Evolutionary conservation across 2,797 vertebrate species (phyloP).

Genomic region (Myotis findleyi): DNA sequence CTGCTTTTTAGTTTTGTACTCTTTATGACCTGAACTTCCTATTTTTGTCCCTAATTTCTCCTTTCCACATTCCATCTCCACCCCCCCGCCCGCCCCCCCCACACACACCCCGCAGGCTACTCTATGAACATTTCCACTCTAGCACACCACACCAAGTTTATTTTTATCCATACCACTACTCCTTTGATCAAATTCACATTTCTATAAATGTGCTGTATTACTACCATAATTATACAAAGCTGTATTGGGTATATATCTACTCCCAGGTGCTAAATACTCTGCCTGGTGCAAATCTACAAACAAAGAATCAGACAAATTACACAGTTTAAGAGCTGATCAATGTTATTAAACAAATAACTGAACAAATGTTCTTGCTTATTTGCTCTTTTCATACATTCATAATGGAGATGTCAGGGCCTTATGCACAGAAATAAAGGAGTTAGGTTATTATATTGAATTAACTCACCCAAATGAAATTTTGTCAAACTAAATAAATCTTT

Average conservation of each 20-base stretch:
- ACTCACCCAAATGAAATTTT: neutral
- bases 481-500: neutral
- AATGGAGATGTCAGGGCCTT: neutral
- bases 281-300: neutral
- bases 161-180: neutral
- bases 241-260: neutral
- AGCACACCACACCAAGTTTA: neutral
- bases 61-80: neutral
- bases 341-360: neutral
- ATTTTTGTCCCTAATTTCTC: neutral
- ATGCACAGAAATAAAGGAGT: neutral
- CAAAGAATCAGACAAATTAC: neutral
- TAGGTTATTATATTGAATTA: neutral
- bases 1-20: neutral
- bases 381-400: neutral
- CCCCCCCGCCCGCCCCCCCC: rapidly evolving
- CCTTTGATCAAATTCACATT: neutral
- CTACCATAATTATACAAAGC: neutral
- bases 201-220: neutral
- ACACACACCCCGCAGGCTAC: neutral
- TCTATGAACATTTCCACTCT: neutral
- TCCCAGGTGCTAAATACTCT: neutral
- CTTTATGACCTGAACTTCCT: neutral
- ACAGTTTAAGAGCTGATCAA: neutral
- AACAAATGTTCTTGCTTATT: neutral